Base-by-base conservation (phyloP, 2,888 invertebrate species). In the Himalopsyche japonica region DNA sequence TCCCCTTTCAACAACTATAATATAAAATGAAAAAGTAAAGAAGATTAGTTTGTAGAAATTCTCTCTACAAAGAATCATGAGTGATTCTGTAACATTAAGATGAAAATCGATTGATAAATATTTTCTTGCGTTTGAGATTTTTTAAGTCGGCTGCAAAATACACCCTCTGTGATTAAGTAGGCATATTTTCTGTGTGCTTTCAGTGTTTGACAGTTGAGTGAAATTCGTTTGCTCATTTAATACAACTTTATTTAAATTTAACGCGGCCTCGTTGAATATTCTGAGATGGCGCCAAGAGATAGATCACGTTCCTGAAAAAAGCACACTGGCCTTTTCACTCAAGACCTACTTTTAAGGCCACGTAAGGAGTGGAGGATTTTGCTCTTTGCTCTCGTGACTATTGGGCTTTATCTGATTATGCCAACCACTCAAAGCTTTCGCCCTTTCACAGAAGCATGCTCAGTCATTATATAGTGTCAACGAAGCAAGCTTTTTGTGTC, bases 231-330 rank as follows among this genome's bases (percentile, higher is more conserved):
- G 57, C 57, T 57, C 57, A 57, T 57, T 57, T 57, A 57, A 57
- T 57, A 57, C 57, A 57, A 57, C 57, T 57, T 57, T 57, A 57
- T 57, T 57, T 57, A 57, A 57, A 57, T 57, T 57, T 57, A 57
- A 57, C 57, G 57, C n/a, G 49, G 81, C 78, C 48, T 70, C 76
- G 27, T 76, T 37, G 83, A 80, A 49, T 57, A 81, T 84, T 84
- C 78, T 34, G 32, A 81, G 84, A 84, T 84, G 81, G 57, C 57
- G 77, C 37, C 78, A 3, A 64, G 78, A 81, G 84, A 84, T 84
- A 84, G 81, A 79, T 81, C 84, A 84, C 84, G 84, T 84, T 80
- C 79, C 77, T 81, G 57, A 78, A 84, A 84, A 84, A 81, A 84
- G 80, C 64, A 80, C 80, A 84, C 81, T 76, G 81, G 81, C 78